phyloP scores from a whole-genome alignment of 2,797 vertebrate genomes.

The Leptatherina wallacei region DNA sequence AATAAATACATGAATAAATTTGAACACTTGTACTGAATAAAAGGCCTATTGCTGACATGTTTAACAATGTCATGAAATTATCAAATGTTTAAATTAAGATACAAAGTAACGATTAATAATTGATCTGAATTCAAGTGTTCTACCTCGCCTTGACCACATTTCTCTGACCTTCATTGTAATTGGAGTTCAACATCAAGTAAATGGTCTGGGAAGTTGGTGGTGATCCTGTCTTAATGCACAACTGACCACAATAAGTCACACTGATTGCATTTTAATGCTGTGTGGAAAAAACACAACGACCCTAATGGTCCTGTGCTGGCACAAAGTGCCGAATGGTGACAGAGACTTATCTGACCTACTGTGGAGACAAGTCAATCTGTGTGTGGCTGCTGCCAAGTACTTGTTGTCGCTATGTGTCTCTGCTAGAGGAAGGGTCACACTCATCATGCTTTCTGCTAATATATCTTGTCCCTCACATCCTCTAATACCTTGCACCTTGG shows the following conservation, averaged over 20 bases:
- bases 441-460: slow-evolving; percentile 54
- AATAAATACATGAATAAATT: too few species aligned
- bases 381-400: slow-evolving; percentile 63
- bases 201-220: slow-evolving; percentile 67
- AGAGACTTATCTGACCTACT: slow-evolving; percentile 70
- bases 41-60: too few species aligned
- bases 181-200: slow-evolving; percentile 69
- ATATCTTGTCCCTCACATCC: slow-evolving; percentile 40
- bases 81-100: too few species aligned
- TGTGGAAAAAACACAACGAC: slow-evolving; percentile 49
- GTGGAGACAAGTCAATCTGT: slow-evolving; percentile 73
- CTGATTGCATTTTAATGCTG: slow-evolving; percentile 77
- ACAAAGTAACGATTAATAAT: neutral
- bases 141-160: neutral
- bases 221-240: slow-evolving; percentile 66
- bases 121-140: neutral
- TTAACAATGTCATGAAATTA: too few species aligned
- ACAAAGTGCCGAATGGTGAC: slow-evolving; percentile 55
- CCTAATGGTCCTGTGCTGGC: slow-evolving; percentile 70
- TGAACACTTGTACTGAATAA: too few species aligned
- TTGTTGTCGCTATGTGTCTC: slow-evolving; percentile 62
- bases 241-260: slow-evolving; percentile 72
- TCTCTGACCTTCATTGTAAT: slow-evolving; percentile 62
- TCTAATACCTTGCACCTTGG: slow-evolving; percentile 38
- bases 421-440: slow-evolving; percentile 65